Conservation (phyloP, 2,797 vertebrate species). For the Glyptemys insculpta region DNA sequence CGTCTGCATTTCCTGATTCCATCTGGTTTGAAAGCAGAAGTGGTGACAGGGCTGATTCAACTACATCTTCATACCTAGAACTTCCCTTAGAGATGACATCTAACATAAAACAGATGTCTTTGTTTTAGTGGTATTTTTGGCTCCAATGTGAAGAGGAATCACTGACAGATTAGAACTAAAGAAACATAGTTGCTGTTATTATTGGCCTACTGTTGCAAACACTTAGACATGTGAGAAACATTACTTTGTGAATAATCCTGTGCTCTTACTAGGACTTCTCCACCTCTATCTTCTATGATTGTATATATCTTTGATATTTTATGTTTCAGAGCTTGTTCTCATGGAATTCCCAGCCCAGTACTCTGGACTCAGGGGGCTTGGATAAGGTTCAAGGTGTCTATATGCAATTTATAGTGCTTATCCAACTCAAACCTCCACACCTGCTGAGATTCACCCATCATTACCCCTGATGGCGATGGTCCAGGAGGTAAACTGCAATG, state of each 20-base stretch:
- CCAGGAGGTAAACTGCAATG: neutral
- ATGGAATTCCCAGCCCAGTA: neutral
- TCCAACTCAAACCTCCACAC: neutral
- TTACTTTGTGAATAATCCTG: neutral
- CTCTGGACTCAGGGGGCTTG: neutral
- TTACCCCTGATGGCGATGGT: neutral
- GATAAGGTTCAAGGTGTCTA: neutral
- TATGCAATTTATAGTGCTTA: neutral
- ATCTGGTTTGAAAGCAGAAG: neutral
- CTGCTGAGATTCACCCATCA: neutral
- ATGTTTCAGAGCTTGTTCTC: neutral
- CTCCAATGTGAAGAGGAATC: neutral
- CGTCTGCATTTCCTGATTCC: neutral
- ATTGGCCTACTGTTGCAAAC: neutral
- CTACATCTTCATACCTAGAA: neutral
- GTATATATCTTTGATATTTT: fast-evolving
- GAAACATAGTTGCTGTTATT: neutral
- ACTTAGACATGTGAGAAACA: neutral
- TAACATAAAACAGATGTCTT: neutral
- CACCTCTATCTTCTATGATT: neutral
- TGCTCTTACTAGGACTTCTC: neutral
- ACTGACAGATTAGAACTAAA: neutral
- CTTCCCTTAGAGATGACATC: neutral
- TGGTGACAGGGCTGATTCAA: neutral
- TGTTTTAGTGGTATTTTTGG: neutral